Base-by-base conservation (phyloP, 2,888 invertebrate genomes). In the Cyclophora punctaria region DNA sequence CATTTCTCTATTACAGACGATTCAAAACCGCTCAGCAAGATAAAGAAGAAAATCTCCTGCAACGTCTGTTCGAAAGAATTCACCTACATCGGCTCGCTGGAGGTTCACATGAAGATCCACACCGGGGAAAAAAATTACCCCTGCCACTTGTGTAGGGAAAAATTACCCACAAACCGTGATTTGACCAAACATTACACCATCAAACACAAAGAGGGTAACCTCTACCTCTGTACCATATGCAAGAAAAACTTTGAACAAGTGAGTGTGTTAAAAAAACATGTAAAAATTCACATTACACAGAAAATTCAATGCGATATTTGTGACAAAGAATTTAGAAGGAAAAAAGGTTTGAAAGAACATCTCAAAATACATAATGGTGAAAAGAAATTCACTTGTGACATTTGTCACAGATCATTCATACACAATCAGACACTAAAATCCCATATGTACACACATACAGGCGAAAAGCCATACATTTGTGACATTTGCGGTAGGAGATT, bases 361-460 rank as follows among this genome's bases (percentile, higher is more conserved):
- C 67, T 85, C 63, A 83, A 83, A 63, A 78, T 71, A 0, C 87
- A 87, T 33, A 80, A 81, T 0, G 82, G 81, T 0, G 84, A 84
- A 45, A 69, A 69, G 20, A 83, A 81, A 40, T 84, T 69, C 37
- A 64, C 67, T 3, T 86, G 85, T 44, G 62, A 67, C 0, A 59
- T 80, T 0, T 86, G 86, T 46, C 67, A 69, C 2, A 82, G 82
- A 43, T 69, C 78, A 0, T 83, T 83, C 35, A 75, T 78, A 0
- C 86, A 87, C 40, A 85, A 80, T 49, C 85, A 86, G 48, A 85
- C 87, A 0, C 59, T 87, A 5, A 87, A 85, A 55, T 80, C 83
- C 0, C 86, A 87, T 58, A 81, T 83, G 56, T 62, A 75, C 4
- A 87, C 83, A 0, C 86, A 87, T 34, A 85, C 87, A 0, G 85